phyloP scores from a whole-genome alignment of 2,888 invertebrate genomes.

The Sarcophaga carnaria region DNA sequence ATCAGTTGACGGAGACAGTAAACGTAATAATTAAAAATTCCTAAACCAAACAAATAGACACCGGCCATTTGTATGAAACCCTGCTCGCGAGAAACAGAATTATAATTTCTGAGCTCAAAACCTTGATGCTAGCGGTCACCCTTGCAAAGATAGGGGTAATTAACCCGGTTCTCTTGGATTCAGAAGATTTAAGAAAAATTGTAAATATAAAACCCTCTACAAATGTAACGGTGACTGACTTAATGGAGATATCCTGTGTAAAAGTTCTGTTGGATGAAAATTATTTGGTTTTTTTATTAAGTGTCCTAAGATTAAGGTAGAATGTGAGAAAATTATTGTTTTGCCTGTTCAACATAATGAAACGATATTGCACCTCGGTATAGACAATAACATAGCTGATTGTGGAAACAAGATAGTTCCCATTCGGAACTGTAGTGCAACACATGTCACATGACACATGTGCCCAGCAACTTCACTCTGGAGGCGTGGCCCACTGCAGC shows the following conservation, averaged over 20 bases:
- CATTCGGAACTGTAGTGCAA: conserved; percentile 54
- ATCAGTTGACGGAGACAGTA: conserved; percentile 18
- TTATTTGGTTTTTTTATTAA: conserved; percentile 65
- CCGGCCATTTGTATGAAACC: conserved; percentile 42
- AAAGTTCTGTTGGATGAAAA: conserved; percentile 60
- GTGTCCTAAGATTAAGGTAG: conserved; percentile 61
- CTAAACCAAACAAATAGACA: conserved; percentile 39
- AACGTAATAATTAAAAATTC: conserved; percentile 43
- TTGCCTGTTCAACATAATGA: conserved; percentile 61
- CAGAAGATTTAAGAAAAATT: conserved; percentile 50
- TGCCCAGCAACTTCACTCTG: conserved; percentile 28
- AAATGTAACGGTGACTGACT: conserved; percentile 58
- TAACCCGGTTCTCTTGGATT: conserved; percentile 60
- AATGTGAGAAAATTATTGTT: conserved; percentile 60
- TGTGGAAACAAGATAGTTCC: conserved; percentile 46
- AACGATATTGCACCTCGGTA: conserved; percentile 58
- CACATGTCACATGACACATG: conserved; percentile 21
- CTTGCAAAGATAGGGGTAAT: conserved; percentile 59
- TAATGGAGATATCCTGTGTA: conserved; percentile 64
- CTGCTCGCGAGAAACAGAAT: conserved; percentile 64
- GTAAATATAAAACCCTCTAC: conserved; percentile 60
- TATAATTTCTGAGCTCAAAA: conserved; percentile 61
- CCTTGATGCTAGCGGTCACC: conserved; percentile 49
- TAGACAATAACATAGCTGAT: conserved; percentile 57
- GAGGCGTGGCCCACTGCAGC: conserved; percentile 15